Evolutionary conservation across 1,140 invertebrate genomes (phyloP).

Genomic region (Papilio xuthus): DNA sequence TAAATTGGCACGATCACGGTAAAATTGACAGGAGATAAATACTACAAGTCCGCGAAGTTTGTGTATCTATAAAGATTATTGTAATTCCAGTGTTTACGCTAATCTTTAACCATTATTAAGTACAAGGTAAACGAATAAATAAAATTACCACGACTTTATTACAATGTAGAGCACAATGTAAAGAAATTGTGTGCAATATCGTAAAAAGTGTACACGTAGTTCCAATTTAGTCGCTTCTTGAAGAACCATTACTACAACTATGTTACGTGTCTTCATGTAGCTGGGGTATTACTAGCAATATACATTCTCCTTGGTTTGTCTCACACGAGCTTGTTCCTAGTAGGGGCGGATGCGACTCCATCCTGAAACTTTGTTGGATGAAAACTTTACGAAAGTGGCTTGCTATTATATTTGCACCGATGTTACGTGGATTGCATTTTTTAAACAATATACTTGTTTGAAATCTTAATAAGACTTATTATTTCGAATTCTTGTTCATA

Average conservation of each 20-base stretch:
- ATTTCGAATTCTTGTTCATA: not conserved
- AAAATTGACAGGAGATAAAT: not conserved
- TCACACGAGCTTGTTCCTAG: not conserved
- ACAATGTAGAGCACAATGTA: not conserved
- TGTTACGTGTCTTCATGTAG: conserved; percentile 11
- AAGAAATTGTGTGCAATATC: conserved; percentile 11
- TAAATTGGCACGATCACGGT: not conserved
- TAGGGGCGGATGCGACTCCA: conserved; percentile 3
- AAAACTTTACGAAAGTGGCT: conserved; percentile 15
- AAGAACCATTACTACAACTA: conserved; percentile 10
- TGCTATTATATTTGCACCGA: conserved; percentile 6
- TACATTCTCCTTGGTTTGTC: conserved; percentile 18
- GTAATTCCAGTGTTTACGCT: not conserved
- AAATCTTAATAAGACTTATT: not conserved
- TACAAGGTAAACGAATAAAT: not conserved
- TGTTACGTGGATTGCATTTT: conserved; percentile 44
- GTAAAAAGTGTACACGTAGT: conserved; percentile 14
- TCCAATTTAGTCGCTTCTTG: conserved; percentile 5
- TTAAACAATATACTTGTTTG: conserved; percentile 24
- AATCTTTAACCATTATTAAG: not conserved
- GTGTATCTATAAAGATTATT: not conserved
- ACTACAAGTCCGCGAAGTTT: not conserved
- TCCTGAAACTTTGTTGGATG: conserved; percentile 48
- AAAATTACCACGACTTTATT: conserved; percentile 1
- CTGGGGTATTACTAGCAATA: conserved; percentile 4